Evolutionary conservation across 2,797 vertebrate species (phyloP).

Genomic region (Sebastes steindachneri): DNA sequence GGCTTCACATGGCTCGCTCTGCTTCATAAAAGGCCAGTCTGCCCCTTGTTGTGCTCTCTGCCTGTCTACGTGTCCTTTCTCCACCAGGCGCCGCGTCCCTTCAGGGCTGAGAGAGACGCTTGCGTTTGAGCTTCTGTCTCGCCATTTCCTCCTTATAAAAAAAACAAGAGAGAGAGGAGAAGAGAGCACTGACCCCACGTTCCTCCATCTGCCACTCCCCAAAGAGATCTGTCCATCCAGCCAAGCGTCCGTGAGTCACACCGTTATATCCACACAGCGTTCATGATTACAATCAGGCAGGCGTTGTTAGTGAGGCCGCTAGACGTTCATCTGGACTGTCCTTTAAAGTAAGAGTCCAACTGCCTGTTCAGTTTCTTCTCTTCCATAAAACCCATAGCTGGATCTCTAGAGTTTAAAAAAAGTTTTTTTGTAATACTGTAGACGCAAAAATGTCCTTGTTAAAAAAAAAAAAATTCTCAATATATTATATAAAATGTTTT

Average conservation of each 20-base stretch:
- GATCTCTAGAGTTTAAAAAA: slow-evolving; percentile 47
- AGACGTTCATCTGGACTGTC: slow-evolving; percentile 52
- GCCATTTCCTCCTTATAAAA: slow-evolving; percentile 84
- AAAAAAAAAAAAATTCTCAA: slow-evolving; percentile 81
- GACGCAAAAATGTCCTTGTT: slow-evolving; percentile 63
- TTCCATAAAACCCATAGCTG: slow-evolving; percentile 28
- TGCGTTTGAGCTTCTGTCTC: slow-evolving; percentile 83
- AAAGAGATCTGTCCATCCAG: slow-evolving; percentile 35
- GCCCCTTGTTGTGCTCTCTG: slow-evolving; percentile 38
- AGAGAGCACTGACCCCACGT: slow-evolving; percentile 62
- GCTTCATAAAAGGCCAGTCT: slow-evolving; percentile 37
- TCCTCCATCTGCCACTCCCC: slow-evolving; percentile 40
- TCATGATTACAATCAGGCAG: slow-evolving; percentile 55
- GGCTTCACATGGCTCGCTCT: slow-evolving; percentile 43
- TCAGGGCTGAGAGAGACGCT: slow-evolving; percentile 84
- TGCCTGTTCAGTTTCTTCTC: slow-evolving; percentile 52
- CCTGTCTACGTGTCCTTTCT: slow-evolving; percentile 40
- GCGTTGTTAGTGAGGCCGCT: slow-evolving; percentile 73
- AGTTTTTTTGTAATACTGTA: slow-evolving; percentile 48
- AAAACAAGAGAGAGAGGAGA: slow-evolving; percentile 76
- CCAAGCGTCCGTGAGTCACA: slow-evolving; percentile 37
- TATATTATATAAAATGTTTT: slow-evolving; percentile 94
- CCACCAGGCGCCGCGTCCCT: slow-evolving; percentile 33
- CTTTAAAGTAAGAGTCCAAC: slow-evolving; percentile 67
- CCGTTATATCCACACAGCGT: slow-evolving; percentile 56